Conservation (phyloP, 2,113 vertebrate genomes). For the Mesoclemmys tuberculata region DNA sequence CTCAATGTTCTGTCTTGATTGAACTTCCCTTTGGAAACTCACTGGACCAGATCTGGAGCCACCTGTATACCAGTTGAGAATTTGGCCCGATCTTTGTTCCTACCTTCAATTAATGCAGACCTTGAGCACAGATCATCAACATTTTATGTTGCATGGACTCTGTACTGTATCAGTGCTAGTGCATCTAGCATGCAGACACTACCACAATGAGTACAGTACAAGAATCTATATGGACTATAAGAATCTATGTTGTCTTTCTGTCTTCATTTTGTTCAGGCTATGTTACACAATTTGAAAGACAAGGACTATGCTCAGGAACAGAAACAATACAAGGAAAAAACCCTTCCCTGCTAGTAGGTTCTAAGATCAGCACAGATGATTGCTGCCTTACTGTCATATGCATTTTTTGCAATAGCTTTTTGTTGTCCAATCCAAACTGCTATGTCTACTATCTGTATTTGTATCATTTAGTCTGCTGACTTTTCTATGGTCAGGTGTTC, state of each 20-base stretch:
- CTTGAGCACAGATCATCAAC: constrained; percentile 40
- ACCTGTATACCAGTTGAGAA: constrained; percentile 69
- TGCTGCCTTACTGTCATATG: neutral
- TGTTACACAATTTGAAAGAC: neutral
- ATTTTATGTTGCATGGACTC: constrained; percentile 54
- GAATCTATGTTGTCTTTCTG: constrained; percentile 10
- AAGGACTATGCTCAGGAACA: neutral
- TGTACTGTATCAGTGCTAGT: constrained; percentile 9
- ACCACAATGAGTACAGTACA: neutral
- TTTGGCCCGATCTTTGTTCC: constrained; percentile 53
- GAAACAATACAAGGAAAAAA: constrained; percentile 15
- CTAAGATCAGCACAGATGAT: neutral
- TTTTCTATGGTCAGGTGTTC: neutral
- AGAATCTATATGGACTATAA: neutral
- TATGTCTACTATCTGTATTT: neutral
- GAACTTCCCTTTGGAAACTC: constrained; percentile 64
- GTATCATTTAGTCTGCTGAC: neutral
- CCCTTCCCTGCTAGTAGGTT: neutral
- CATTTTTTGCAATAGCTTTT: neutral
- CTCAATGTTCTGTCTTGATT: constrained; percentile 66
- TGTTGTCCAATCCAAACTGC: neutral
- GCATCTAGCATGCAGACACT: neutral
- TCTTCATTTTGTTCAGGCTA: neutral
- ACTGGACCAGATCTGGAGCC: constrained; percentile 67
- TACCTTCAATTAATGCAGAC: constrained; percentile 40